Percentiles rank a stretch among this genome's conserved stretches.
Evolutionary conservation across 1,140 invertebrate species (phyloP).

Genomic region (Protaetia brevitarsis): DNA sequence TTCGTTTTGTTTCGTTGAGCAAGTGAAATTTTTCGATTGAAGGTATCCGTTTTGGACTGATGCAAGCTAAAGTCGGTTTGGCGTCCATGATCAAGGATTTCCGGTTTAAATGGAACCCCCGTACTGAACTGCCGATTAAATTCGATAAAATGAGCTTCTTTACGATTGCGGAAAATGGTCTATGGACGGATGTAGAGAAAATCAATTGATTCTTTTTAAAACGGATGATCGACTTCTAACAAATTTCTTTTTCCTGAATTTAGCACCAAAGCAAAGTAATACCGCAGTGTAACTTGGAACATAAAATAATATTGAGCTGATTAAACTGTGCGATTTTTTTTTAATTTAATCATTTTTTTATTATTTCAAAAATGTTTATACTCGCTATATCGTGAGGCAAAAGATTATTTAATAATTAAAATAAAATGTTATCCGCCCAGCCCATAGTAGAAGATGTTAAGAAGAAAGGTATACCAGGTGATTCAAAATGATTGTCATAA

Average conservation of each 20-base stretch:
- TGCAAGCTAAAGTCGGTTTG: conserved; percentile 1
- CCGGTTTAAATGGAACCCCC: not conserved
- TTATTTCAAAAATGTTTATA: too few relatives aligned
- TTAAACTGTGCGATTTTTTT: too few relatives aligned
- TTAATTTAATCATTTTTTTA: too few relatives aligned
- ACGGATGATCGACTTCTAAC: conserved; percentile 56
- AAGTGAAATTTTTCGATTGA: too few relatives aligned
- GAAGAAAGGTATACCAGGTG: too few relatives aligned
- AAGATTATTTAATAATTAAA: too few relatives aligned
- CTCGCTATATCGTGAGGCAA: too few relatives aligned
- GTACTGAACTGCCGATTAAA: not conserved
- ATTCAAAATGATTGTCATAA: too few relatives aligned
- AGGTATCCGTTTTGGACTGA: not conserved
- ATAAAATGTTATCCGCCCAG: too few relatives aligned
- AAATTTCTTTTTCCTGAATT: conserved; percentile 51
- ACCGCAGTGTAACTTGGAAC: too few relatives aligned
- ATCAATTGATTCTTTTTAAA: conserved; percentile 26
- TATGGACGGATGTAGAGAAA: not conserved
- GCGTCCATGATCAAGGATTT: not conserved
- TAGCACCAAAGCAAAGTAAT: conserved; percentile 50
- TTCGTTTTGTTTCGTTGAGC: not conserved
- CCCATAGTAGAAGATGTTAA: too few relatives aligned
- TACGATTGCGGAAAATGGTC: not conserved
- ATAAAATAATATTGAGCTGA: too few relatives aligned
- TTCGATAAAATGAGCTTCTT: not conserved